Conservation (phyloP, 2,113 vertebrate species). For the Rhodinocichla rosea region DNA sequence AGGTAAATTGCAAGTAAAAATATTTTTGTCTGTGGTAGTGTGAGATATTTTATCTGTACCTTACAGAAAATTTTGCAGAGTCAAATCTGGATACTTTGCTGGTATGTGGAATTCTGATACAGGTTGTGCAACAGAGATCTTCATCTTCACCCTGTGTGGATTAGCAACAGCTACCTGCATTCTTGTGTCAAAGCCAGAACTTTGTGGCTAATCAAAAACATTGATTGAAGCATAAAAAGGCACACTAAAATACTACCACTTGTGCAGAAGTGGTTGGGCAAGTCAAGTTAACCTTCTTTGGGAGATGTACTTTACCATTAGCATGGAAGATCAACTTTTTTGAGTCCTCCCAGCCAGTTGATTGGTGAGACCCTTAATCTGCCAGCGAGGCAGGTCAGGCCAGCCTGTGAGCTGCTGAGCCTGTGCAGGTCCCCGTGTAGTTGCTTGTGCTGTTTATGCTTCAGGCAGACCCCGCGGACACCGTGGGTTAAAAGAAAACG, state of each 20-base stretch:
- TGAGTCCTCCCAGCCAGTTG: background rate
- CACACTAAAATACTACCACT: background rate
- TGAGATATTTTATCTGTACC: background rate
- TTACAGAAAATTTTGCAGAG: background rate
- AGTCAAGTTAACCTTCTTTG: background rate
- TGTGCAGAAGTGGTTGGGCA: background rate
- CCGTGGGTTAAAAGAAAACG: background rate
- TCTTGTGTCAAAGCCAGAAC: background rate
- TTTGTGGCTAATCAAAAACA: background rate
- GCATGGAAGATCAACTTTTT: background rate
- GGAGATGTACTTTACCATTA: background rate
- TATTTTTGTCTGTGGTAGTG: fast-evolving
- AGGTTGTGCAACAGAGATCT: background rate
- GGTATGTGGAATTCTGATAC: background rate
- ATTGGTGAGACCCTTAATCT: slow-evolving; percentile 39
- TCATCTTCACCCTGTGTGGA: fast-evolving
- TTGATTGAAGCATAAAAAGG: background rate
- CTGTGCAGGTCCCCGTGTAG: slow-evolving; percentile 14
- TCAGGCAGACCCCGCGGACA: background rate
- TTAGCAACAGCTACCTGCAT: background rate
- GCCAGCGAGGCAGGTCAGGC: background rate
- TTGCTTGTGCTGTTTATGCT: slow-evolving; percentile 3
- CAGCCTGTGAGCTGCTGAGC: background rate
- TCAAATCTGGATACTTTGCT: background rate
- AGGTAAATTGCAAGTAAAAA: background rate